Base-by-base conservation (phyloP, 2,113 vertebrate species). In the Trogon surrucura region DNA sequence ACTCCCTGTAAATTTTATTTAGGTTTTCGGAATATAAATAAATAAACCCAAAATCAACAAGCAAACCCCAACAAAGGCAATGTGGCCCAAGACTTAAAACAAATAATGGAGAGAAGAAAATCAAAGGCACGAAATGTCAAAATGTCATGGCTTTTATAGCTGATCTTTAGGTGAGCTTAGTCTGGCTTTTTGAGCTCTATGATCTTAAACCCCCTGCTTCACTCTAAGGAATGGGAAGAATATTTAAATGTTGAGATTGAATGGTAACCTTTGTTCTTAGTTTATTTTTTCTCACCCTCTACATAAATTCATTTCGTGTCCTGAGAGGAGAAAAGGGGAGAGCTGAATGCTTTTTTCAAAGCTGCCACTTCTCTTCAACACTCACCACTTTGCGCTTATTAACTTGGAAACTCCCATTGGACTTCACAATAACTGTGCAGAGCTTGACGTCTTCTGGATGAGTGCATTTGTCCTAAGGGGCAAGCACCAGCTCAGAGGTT, bases 381-480 rank as follows among this genome's bases (percentile, higher is more conserved):
- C 99, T 97, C 97, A 99, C 99, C 99, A 99, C 98, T 99, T 99
- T 99, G 98, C 99, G 98, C 98, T 99, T 99, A 98, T 99, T 99
- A 98, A 98, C 98, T 96, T 99, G 99, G 97, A 99, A 99, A 95
- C 98, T 99, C 97, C 99, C 99, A 93, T 99, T 99, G 98, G 99
- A 98, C 98, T 99, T 99, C 96, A 99, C 98, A 98, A 99, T 98
- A 97, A 99, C 98, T 58, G 99, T 98, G 98, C 99, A 99, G 97
- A 99, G 98, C 97, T 98, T 99, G 98, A 99, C 98, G 96, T 99
- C 99, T 97, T 99, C 99, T 51, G 99, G 99, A 98, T 99, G 99
- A 97, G 99, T 99, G 97, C 98, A 99, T 98, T 98, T 99, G 98
- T 99, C 99, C 99, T 99, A 98, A 92, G 96, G 95, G 96, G 71